A percentile compares a stretch with the other conserved stretches of the same genome.
Evolutionary conservation across 2,113 vertebrate species (phyloP).

Genomic region (Rafetus swinhoei): DNA sequence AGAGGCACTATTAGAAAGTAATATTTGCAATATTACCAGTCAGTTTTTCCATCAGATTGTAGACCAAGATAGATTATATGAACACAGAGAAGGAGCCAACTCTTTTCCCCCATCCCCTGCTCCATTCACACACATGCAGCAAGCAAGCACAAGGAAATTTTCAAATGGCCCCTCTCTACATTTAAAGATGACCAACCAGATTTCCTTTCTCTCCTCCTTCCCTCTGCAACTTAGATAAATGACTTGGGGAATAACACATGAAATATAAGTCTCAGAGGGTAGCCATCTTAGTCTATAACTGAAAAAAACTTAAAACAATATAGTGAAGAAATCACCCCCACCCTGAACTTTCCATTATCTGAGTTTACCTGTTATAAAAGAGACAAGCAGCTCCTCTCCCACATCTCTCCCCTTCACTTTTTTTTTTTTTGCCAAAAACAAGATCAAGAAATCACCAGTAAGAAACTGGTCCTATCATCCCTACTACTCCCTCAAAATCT

Average conservation of each 20-base stretch:
- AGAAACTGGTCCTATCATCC: background rate
- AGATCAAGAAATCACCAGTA: background rate
- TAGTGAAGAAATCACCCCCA: no score
- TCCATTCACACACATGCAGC: no score
- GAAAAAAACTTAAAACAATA: no score
- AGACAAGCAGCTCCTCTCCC: fast-evolving
- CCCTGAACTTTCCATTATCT: background rate
- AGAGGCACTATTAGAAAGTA: background rate
- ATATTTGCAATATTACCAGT: background rate
- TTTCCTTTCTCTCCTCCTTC: background rate
- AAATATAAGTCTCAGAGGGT: background rate
- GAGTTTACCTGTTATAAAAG: background rate
- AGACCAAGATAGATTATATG: background rate
- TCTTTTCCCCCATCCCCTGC: fast-evolving
- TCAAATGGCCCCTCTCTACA: fast-evolving
- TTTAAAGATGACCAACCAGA: background rate
- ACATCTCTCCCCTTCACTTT: background rate
- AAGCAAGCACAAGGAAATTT: background rate
- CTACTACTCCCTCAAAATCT: background rate
- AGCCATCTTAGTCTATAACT: no score
- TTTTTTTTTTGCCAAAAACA: slow-evolving; percentile 29
- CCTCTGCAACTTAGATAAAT: background rate
- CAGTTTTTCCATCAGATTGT: background rate
- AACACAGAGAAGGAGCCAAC: background rate
- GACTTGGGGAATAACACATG: background rate